Base-by-base conservation (phyloP, 2,797 vertebrate species). In the Gambusia yucatana region DNA sequence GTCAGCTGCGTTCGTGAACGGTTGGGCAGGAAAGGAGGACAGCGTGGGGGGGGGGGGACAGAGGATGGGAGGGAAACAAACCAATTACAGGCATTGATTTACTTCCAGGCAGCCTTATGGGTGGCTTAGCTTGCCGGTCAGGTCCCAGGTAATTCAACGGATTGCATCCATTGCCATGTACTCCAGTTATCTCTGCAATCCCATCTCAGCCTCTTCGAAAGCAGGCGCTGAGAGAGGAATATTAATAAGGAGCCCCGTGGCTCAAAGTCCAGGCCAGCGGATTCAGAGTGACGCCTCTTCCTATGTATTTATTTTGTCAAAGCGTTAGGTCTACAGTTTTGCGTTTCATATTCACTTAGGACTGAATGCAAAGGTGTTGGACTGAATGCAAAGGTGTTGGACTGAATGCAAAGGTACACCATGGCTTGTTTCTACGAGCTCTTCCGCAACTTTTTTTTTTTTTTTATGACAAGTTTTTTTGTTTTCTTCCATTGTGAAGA, bases 101-200 rank as follows among this genome's bases (percentile, higher is more conserved):
- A 87, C 92, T 91, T 90, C 78, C 85, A 79, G 86, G 74, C 50
- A 36, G 75, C 87, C 87, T 94, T 91, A 94, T 89, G 81, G 85
- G 76, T 0, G 39, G 82, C 80, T 95, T 94, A 86, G 92, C 91
- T 94, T 94, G 87, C 94, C 63, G 83, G 93, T 95, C 94, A 95
- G 91, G 94, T 95, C 92, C 84, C 78, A 91, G 92, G 93, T 94
- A 95, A 95, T 93, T 95, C 90, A 76, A 89, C 55, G 88, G 87
- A 94, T 92, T 88, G 92, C 89, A 87, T 90, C 91, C 88, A 82
- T 89, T 61, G 87, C 87, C 89, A 77, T 93, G 91, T 93, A 91
- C 90, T 93, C 89, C 86, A 88, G 94, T 93, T 95, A 93, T 94
- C 88, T 33, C 90, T 78, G 89, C 89, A 92, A 94, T 94, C 90